These are phyloP conservation scores for Lutjanus erythropterus DNA, from an alignment of 2,113 vertebrate genomes.

Conservation along the genomic window DNA sequence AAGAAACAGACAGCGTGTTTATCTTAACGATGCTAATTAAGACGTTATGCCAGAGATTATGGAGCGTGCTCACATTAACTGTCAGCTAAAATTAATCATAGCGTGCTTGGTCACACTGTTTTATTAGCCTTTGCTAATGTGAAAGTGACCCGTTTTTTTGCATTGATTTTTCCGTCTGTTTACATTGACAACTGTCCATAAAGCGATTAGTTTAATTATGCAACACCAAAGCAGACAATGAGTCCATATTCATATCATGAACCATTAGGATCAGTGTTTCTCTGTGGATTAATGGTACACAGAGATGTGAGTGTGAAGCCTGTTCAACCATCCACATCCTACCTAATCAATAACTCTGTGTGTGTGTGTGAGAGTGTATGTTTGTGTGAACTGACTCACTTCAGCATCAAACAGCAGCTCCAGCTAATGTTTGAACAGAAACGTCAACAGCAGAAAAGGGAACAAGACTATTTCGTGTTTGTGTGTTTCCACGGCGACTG, in stretches of 20 bases:
- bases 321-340: not conserved
- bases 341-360: conserved; percentile 17
- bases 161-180: not conserved
- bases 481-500: conserved; percentile 8
- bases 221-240: not conserved
- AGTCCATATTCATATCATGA: no score
- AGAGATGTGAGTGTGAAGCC: not conserved
- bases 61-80: conserved; percentile 9
- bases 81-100: not conserved
- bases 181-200: not conserved
- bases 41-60: conserved; percentile 21
- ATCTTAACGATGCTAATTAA: conserved; percentile 26
- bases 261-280: not conserved
- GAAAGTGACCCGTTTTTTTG: conserved; percentile 3
- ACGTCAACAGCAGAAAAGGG: not conserved
- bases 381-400: conserved; percentile 1
- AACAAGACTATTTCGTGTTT: not conserved
- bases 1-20: not conserved
- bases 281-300: not conserved
- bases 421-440: not conserved
- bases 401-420: not conserved
- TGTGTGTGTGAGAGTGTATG: conserved; percentile 26
- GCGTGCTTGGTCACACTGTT: not conserved
- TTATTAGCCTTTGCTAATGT: conserved; percentile 9
- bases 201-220: conserved; percentile 17